These are phyloP conservation scores for Hypanus sabinus DNA, from an alignment of 2,113 vertebrate genomes.

Conservation along the genomic window DNA sequence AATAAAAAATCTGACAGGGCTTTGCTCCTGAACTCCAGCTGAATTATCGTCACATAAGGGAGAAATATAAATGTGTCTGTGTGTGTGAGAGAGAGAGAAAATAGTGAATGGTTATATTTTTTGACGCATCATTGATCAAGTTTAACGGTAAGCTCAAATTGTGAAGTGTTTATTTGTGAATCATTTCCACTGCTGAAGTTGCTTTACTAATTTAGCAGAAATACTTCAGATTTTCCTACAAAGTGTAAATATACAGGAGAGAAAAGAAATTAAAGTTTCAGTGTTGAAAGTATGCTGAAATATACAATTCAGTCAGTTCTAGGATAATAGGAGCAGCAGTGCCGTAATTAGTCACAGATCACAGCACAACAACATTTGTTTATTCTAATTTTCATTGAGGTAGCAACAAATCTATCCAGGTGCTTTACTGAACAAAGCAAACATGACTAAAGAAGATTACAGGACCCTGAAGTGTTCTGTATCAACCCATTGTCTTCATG, in stretches of 20 bases:
- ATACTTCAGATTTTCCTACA: not conserved
- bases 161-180: not conserved
- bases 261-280: not conserved
- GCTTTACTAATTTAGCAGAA: not conserved
- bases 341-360: not conserved
- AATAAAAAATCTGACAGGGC: not conserved
- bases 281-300: not conserved
- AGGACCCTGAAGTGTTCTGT: slow-evolving; percentile 10
- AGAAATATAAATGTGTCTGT: not conserved
- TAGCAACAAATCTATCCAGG: slow-evolving; percentile 11
- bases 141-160: not conserved
- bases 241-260: not conserved
- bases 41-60: not conserved
- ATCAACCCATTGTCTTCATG: slow-evolving; percentile 6
- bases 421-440: slow-evolving; percentile 11
- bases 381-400: slow-evolving; percentile 27
- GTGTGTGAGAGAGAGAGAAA: no score
- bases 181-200: not conserved
- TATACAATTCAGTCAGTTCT: not conserved
- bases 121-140: not conserved
- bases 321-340: not conserved
- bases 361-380: not conserved
- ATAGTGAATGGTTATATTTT: not conserved
- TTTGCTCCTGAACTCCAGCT: not conserved
- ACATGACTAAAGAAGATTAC: not conserved